A percentile compares a stretch with the other conserved stretches of the same genome.
Conservation (phyloP, 1,140 invertebrate species). For the Phymorhynchus buccinoides region DNA sequence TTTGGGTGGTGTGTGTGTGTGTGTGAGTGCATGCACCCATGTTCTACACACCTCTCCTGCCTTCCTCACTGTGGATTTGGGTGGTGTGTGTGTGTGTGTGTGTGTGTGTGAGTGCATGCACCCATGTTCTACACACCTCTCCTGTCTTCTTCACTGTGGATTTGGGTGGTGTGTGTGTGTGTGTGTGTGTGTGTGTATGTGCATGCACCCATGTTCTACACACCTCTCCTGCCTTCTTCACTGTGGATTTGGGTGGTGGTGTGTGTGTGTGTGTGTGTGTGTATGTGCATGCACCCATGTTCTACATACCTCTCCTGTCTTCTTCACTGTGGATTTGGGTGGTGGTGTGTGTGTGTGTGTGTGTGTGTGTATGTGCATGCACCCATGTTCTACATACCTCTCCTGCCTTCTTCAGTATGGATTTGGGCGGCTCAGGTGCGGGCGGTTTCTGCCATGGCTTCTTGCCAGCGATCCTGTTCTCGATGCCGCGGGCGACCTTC, state of each 20-base stretch:
- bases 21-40: neutral
- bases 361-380: neutral
- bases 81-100: conserved; percentile 2
- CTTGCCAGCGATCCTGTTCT: conserved; percentile 55
- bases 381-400: conserved; percentile 41
- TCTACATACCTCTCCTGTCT: neutral
- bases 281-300: neutral
- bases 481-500: conserved; percentile 58
- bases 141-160: neutral
- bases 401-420: conserved; percentile 48
- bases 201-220: neutral
- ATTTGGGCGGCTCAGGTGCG: conserved; percentile 45
- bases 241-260: conserved; percentile 38
- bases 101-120: neutral
- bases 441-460: conserved; percentile 54
- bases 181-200: neutral
- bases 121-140: neutral
- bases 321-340: neutral
- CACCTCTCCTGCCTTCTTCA: conserved; percentile 52
- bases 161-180: neutral
- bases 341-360: neutral
- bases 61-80: conserved; percentile 51
- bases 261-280: neutral
- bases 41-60: conserved; percentile 45
- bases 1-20: neutral